phyloP scores from a whole-genome alignment of 2,888 invertebrate genomes.

The Polydesmus complanatus region DNA sequence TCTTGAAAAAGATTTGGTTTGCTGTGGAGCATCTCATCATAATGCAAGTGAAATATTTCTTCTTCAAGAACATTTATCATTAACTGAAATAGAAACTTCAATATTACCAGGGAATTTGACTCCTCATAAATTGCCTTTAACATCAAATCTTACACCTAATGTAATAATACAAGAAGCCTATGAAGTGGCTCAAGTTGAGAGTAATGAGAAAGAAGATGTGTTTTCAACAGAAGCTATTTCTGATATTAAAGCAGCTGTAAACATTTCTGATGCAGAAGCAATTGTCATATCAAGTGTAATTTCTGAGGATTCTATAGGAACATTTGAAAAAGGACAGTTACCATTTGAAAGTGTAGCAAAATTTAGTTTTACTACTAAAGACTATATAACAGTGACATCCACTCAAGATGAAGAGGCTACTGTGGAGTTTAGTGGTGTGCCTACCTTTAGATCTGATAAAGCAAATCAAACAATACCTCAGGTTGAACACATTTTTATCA shows the following conservation, averaged over 20 bases:
- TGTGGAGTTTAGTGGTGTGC: not conserved
- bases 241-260: not conserved
- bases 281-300: not conserved
- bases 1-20: not conserved
- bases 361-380: not conserved
- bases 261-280: not conserved
- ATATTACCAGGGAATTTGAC: not conserved
- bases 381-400: not conserved
- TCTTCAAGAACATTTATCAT: not conserved
- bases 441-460: conserved; percentile 13
- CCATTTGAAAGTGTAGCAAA: conserved; percentile 16
- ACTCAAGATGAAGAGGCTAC: not conserved
- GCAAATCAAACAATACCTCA: conserved; percentile 19
- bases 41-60: not conserved
- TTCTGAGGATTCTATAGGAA: not conserved
- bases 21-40: not conserved
- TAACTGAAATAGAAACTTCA: not conserved
- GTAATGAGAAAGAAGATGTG: not conserved
- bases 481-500: conserved; percentile 16
- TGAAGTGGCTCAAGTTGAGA: not conserved
- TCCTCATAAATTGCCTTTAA: not conserved
- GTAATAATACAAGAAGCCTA: not conserved
- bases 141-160: not conserved
- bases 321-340: conserved; percentile 7
- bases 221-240: not conserved